Conservation (phyloP, 2,888 invertebrate species). For the Rosalia funebris region DNA sequence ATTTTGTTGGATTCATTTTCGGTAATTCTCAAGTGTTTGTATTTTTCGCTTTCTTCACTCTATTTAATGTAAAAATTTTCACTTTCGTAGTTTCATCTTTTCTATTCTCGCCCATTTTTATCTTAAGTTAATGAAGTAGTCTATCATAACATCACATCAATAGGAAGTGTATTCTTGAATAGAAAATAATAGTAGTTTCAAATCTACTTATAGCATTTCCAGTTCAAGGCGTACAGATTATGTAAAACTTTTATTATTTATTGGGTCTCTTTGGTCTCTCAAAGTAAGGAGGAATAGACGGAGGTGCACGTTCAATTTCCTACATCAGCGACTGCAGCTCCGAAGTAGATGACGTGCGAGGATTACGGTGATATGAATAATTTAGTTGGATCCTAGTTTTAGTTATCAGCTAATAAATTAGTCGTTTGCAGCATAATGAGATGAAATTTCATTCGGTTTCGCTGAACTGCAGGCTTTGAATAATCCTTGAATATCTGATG, state of each 20-base stretch:
- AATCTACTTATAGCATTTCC: background rate
- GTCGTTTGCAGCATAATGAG: slow-evolving; percentile 1
- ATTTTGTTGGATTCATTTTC: no score
- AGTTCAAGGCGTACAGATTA: background rate
- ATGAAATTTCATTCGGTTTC: background rate
- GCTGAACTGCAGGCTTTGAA: background rate
- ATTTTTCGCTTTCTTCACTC: no score
- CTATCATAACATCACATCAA: no score
- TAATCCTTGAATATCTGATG: no score
- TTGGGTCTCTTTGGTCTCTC: background rate
- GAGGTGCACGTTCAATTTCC: slow-evolving; percentile 8
- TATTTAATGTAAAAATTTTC: no score
- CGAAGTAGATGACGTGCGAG: slow-evolving; percentile 10
- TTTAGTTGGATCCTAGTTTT: slow-evolving; percentile 10
- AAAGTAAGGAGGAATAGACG: background rate
- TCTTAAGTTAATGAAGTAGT: no score
- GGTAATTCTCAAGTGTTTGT: no score
- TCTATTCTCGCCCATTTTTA: no score
- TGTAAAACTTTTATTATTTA: slow-evolving; percentile 10
- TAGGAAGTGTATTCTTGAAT: no score
- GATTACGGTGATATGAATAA: slow-evolving; percentile 22
- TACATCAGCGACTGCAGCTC: slow-evolving; percentile 6
- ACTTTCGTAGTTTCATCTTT: no score
- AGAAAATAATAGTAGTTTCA: background rate
- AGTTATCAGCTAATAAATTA: slow-evolving; percentile 8